Evolutionary conservation across 2,113 vertebrate genomes (phyloP).

Genomic region (Nothobranchius kuhntae): DNA sequence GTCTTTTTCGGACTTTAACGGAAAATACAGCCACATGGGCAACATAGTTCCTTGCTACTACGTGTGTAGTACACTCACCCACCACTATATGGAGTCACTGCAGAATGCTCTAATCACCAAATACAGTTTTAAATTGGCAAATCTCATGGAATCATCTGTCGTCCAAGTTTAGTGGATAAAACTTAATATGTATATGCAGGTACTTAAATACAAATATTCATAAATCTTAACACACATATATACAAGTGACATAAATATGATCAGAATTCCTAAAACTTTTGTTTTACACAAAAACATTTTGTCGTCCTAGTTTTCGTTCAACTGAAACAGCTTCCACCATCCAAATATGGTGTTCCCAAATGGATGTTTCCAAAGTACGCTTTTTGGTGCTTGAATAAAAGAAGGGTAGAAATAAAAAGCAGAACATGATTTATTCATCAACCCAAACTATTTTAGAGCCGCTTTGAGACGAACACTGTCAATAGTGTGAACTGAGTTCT

Average conservation of each 20-base stretch:
- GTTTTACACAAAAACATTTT: too few species aligned
- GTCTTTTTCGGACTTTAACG: too few species aligned
- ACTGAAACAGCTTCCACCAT: conserved; percentile 7
- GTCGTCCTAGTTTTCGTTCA: conserved; percentile 2
- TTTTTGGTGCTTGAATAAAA: conserved; percentile 38
- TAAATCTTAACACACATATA: too few species aligned
- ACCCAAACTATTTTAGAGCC: conserved; percentile 43
- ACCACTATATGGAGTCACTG: conserved; percentile 3
- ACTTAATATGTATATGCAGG: too few species aligned
- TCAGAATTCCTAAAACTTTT: neutral
- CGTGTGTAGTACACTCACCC: neutral
- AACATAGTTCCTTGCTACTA: too few species aligned
- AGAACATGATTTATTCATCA: conserved; percentile 61
- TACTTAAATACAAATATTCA: too few species aligned
- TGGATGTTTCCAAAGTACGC: conserved; percentile 22
- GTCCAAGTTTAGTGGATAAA: too few species aligned
- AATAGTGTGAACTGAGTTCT: conserved; percentile 35
- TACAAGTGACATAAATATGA: neutral
- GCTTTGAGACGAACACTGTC: conserved; percentile 36
- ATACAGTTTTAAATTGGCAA: too few species aligned
- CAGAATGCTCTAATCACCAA: neutral
- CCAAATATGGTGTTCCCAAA: conserved; percentile 7
- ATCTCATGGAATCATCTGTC: too few species aligned
- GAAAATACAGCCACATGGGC: too few species aligned
- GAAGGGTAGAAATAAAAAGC: conserved; percentile 23